phyloP scores from a whole-genome alignment of 2,797 vertebrate species.

The Chromis chromis region DNA sequence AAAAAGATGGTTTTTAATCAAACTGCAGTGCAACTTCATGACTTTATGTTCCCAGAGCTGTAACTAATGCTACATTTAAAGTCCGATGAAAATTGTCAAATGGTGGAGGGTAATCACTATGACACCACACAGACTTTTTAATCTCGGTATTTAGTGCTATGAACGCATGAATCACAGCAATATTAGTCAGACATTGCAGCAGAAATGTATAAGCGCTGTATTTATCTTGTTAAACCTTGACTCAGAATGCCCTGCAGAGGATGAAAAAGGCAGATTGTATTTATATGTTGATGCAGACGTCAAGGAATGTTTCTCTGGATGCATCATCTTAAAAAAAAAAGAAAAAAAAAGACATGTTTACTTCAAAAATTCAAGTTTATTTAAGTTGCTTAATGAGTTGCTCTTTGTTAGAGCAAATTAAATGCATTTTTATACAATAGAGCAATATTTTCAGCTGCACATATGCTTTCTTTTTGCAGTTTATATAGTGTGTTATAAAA shows the following conservation, averaged over 20 bases:
- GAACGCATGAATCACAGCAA: constrained; percentile 26
- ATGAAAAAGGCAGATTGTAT: constrained; percentile 16
- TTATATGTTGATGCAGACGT: constrained; percentile 7
- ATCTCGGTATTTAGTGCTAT: constrained; percentile 5
- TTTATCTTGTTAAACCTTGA: constrained; percentile 30
- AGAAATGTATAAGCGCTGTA: constrained; percentile 17
- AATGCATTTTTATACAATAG: background rate
- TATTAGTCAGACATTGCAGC: constrained; percentile 33
- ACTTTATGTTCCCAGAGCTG: constrained; percentile 31
- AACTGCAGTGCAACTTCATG: constrained; percentile 19
- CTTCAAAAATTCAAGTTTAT: background rate
- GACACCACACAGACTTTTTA: background rate
- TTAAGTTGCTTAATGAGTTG: background rate
- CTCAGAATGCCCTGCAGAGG: constrained; percentile 6
- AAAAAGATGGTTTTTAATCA: constrained; percentile 27
- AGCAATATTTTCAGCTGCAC: background rate
- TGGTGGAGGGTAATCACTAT: constrained; percentile 3
- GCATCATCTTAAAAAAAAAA: background rate
- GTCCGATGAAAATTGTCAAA: constrained; percentile 25
- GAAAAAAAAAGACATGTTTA: background rate
- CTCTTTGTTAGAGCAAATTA: background rate
- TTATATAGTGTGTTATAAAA: background rate
- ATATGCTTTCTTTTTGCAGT: background rate
- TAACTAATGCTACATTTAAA: constrained; percentile 42
- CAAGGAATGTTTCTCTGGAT: background rate